phyloP scores from a whole-genome alignment of 2,797 vertebrate genomes.

The Malurus splendens region DNA sequence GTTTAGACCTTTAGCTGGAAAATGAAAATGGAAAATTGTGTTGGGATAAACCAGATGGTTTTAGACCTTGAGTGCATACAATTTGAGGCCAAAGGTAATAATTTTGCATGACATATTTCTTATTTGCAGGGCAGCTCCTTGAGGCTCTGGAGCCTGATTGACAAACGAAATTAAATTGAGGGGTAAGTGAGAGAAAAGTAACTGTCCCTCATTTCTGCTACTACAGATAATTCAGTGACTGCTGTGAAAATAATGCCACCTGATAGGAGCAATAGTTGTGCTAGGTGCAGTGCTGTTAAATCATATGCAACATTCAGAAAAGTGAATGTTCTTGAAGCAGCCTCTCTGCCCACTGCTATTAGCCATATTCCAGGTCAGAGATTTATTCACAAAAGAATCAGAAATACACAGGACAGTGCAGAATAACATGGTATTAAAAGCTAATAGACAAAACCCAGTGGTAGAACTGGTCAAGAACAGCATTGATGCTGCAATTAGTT shows the following conservation, averaged over 20 bases:
- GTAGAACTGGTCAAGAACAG: neutral
- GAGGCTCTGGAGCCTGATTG: neutral
- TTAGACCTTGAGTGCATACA: neutral
- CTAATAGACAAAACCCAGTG: neutral
- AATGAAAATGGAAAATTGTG: neutral
- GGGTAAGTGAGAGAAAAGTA: neutral
- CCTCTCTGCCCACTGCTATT: neutral
- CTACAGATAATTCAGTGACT: neutral
- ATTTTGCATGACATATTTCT: neutral
- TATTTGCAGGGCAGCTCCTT: neutral
- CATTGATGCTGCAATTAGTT: neutral
- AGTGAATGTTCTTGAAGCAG: neutral
- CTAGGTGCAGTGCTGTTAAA: neutral
- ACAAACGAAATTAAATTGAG: neutral
- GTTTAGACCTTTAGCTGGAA: neutral
- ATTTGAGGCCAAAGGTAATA: neutral
- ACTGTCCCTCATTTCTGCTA: neutral
- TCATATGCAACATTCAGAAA: neutral
- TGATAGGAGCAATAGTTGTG: neutral
- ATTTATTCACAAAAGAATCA: neutral
- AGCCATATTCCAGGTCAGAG: neutral
- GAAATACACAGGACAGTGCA: neutral
- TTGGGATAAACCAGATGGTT: neutral
- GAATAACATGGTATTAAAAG: neutral
- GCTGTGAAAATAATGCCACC: neutral